A percentile compares a stretch with the other conserved stretches of the same genome.
Evolutionary conservation across 92 coral and sea anemone species (phyloP).

Genomic region (Desmophyllum pertusum): DNA sequence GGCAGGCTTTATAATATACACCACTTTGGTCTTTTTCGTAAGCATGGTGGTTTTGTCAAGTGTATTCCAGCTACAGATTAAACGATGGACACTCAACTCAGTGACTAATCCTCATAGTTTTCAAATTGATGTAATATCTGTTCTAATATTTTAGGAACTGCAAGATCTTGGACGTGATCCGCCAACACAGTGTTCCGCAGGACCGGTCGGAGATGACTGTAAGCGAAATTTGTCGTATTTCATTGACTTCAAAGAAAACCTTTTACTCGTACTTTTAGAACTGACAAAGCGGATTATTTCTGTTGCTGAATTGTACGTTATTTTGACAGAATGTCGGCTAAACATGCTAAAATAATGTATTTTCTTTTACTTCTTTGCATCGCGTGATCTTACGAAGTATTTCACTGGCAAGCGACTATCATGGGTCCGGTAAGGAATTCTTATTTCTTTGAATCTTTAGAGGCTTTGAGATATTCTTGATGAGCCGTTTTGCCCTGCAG

Average conservation of each 20-base stretch:
- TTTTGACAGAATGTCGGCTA: no score
- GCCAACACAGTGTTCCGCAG: slow-evolving; percentile 99
- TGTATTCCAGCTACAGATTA: background rate
- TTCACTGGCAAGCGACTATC: slow-evolving; percentile 99
- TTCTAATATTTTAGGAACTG: slow-evolving; percentile 82
- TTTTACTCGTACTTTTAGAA: background rate
- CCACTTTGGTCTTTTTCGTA: background rate
- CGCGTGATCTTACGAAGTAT: slow-evolving; percentile 71
- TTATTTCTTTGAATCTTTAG: slow-evolving; percentile 2
- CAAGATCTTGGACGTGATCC: slow-evolving; percentile 99
- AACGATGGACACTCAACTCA: background rate
- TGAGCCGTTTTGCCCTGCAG: background rate
- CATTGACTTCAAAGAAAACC: slow-evolving; percentile 15
- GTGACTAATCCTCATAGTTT: background rate
- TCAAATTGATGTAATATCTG: slow-evolving; percentile 36
- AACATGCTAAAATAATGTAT: slow-evolving; percentile 11
- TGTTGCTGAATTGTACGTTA: background rate
- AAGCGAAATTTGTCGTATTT: slow-evolving; percentile 59
- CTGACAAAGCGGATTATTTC: background rate
- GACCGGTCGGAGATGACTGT: slow-evolving; percentile 99
- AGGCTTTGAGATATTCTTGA: background rate
- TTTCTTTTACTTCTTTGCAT: slow-evolving; percentile 42
- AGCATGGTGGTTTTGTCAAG: slow-evolving; percentile 17
- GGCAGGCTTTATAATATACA: no score
- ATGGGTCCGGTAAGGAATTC: slow-evolving; percentile 98